phyloP scores from a whole-genome alignment of 2,888 invertebrate genomes.

The Apamea sordens region DNA sequence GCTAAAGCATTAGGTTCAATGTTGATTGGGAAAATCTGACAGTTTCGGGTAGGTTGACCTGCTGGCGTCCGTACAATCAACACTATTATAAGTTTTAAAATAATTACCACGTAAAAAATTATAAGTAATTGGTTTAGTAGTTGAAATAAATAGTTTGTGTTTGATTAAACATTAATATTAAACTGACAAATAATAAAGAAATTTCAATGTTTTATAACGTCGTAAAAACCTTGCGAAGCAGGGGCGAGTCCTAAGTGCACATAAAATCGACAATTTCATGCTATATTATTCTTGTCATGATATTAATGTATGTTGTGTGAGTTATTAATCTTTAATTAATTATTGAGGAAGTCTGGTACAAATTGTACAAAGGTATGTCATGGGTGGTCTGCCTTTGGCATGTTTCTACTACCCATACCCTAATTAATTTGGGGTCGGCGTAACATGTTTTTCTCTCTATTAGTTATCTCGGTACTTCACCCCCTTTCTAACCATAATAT shows the following conservation, averaged over 20 bases:
- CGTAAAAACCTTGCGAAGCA: not conserved
- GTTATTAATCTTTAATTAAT: conserved; percentile 9
- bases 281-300: not conserved
- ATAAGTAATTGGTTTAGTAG: no score
- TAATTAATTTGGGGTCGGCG: no score
- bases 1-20: no score
- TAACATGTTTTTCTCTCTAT: no score
- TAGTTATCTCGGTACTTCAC: no score
- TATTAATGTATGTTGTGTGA: not conserved
- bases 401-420: not conserved
- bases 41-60: no score
- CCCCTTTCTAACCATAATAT: no score
- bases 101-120: no score
- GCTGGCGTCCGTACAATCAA: no score
- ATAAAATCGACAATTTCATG: not conserved
- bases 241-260: not conserved
- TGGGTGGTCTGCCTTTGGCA: not conserved
- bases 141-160: no score
- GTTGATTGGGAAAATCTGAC: no score
- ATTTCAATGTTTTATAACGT: not conserved
- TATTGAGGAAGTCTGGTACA: conserved; percentile 24
- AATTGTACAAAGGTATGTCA: not conserved
- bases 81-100: no score
- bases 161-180: not conserved
- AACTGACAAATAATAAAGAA: not conserved